A percentile compares a stretch with the other conserved stretches of the same genome.
Conservation (phyloP, 1,140 invertebrate species). For the Cephus cinctus region DNA sequence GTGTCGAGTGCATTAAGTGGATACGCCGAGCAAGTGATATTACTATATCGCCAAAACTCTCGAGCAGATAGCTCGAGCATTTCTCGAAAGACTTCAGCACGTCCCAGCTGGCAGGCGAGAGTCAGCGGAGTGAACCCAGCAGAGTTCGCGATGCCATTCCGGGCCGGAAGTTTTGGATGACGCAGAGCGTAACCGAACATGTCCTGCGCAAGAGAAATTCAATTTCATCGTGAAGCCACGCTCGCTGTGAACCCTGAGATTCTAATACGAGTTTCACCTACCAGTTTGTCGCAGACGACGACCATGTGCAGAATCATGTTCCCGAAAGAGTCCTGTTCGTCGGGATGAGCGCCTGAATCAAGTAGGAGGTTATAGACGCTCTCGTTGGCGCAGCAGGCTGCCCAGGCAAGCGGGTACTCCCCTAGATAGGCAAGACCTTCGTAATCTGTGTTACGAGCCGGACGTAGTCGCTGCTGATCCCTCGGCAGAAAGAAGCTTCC, state of each 20-base stretch:
- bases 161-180: constrained; percentile 89
- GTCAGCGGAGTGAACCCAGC: constrained; percentile 94
- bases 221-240: background rate
- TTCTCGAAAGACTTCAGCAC: constrained; percentile 94
- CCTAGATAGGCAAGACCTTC: constrained; percentile 94
- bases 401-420: constrained; percentile 95
- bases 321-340: constrained; percentile 86
- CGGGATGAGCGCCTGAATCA: constrained; percentile 88
- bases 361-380: constrained; percentile 96
- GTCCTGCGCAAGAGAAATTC: constrained; percentile 66
- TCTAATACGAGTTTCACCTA: too few relatives aligned
- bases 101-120: constrained; percentile 91
- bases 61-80: constrained; percentile 95
- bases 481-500: constrained; percentile 90
- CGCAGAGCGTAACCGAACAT: constrained; percentile 98
- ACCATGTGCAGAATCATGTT: constrained; percentile 99
- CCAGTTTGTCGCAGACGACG: constrained; percentile 93
- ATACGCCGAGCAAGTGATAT: constrained; percentile 98
- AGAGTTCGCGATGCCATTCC: constrained; percentile 83
- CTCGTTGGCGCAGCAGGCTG: constrained; percentile 94
- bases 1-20: constrained; percentile 95
- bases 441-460: constrained; percentile 84
- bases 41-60: constrained; percentile 98
- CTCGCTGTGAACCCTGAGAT: too few relatives aligned
- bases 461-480: constrained; percentile 80